Base-by-base conservation (phyloP, 2,113 vertebrate genomes). In the Climacteris rufus region DNA sequence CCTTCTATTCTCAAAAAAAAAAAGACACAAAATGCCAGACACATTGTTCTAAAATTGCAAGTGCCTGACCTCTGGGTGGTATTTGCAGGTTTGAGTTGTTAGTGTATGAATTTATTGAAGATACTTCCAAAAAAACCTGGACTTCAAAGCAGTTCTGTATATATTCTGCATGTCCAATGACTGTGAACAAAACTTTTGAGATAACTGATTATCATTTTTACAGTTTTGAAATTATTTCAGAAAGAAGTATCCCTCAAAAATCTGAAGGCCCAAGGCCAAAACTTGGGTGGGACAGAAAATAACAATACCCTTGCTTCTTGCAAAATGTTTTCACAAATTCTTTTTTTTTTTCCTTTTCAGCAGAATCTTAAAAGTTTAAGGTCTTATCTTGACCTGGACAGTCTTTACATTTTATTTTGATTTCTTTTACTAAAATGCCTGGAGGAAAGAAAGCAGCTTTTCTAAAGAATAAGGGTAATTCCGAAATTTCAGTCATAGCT, bases 371-470 rank as follows among this genome's bases (percentile, higher is more conserved):
- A 53, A 82, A 66, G 15, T 56, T 83, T 70, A 74, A 76, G 14
- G 14, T 65, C n/a, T 86, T 16, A 35, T 30, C 42, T 87, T 87
- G 23, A 71, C 16, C n/a, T 64, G 47, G 21, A 69, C 18, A 66
- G 15, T 64, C 30, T 68, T 61, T 15, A 63, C 3, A 66, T 45
- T 83, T 84, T 63, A 39, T 77, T 87, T 66, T 54, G 23, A 8
- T 63, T 94, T 84, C 47, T 93, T 70, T 87, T 52, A 64, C 11
- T 59, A 68, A 89, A 93, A 89, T 22, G 21, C 39, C 30, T 42
- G 21, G 7, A 78, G 52, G 14, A 84, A 70, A 82, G 16, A 30
- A 68, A 71, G 6, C 3, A 74, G 13, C 20, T 94, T 77, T 82
- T 63, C 50, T 33, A 71, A 87, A 74, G 23, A 81, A 53, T 13